Evolutionary conservation across 2,888 invertebrate genomes (phyloP).

Genomic region (Drosophila niveifrons): DNA sequence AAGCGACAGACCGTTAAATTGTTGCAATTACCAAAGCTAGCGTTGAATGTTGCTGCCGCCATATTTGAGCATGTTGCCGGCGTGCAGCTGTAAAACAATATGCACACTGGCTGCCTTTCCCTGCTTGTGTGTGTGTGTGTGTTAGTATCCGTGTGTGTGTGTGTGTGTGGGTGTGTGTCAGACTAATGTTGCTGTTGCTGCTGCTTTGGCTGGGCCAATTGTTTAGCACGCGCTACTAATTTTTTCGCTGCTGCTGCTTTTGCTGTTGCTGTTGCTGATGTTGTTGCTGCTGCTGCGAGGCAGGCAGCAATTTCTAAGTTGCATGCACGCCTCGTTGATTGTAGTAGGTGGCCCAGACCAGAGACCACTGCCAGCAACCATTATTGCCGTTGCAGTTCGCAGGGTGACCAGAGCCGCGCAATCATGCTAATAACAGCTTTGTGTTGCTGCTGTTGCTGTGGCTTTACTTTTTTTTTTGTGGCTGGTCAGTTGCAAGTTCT

Average conservation of each 20-base stretch:
- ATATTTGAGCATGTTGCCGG: constrained; percentile 65
- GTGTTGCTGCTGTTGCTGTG: constrained; percentile 51
- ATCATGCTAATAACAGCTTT: constrained; percentile 78
- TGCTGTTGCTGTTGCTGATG: constrained; percentile 55
- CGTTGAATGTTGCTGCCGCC: constrained; percentile 66
- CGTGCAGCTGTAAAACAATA: constrained; percentile 78
- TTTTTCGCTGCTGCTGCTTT: constrained; percentile 57
- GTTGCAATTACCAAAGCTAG: constrained; percentile 83
- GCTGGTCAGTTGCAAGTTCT: constrained; percentile 64
- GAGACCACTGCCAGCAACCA: constrained; percentile 43
- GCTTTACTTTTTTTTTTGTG: constrained; percentile 44
- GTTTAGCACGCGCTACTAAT: constrained; percentile 82
- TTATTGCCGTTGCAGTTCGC: constrained; percentile 52
- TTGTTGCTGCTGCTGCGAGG: constrained; percentile 60
- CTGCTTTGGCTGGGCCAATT: constrained; percentile 64
- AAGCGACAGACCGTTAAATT: constrained; percentile 85
- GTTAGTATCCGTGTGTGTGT: constrained; percentile 38
- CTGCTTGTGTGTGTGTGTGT: constrained; percentile 42
- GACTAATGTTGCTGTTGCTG: constrained; percentile 51
- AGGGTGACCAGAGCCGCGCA: constrained; percentile 66
- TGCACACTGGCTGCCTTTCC: constrained; percentile 49
- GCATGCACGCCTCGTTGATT: constrained; percentile 83
- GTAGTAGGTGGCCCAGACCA: constrained; percentile 70
- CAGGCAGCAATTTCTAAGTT: constrained; percentile 79
- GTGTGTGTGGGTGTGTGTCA: constrained; percentile 59